Base-by-base conservation (phyloP, 2,888 invertebrate species). In the Hypercompe scribonia region DNA sequence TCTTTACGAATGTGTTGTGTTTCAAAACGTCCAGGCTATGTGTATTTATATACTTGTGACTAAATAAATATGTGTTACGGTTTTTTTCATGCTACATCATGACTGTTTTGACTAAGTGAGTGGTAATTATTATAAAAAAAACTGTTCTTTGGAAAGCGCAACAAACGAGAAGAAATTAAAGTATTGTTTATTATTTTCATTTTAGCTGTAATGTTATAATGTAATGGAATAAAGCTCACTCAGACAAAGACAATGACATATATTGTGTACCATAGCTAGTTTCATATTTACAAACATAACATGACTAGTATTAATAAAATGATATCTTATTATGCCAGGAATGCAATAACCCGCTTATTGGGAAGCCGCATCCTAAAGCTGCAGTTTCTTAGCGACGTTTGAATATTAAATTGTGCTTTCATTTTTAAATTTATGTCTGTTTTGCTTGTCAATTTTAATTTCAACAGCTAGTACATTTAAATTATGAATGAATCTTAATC, bases 401-500 rank as follows among this genome's bases (percentile, higher is more conserved):
- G 71, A 73, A 75, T 81, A 78, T 77, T 73, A 79, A 76, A 66
- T 34, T 61, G 4, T 63, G 63, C 34, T 75, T 72, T 72, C 74
- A 79, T 74, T 73, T 75, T 76, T 70, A 24, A 73, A 67, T 77
- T 72, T 54, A 36, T 68, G 13, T 76, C 68, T 34, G 75, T 72
- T 75, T 79, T 76, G 66, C 74, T 72, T 69, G 46, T 61, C 39
- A 68, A 50, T 74, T 77, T 74, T 68, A 77, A 74, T 82, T 77
- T 65, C 66, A 71, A 36, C 70, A 39, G 28, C 64, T 15, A 24
- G 46, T 18, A 58, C 50, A 28, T 68, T 68, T 36, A 28, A 61
- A 33, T 31, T 28, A n/a, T n/a, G n/a, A 28, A 46, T 7, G 24
- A 24, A 54, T 28, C 36, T 36, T 58, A 13, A 39, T 61, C 34